phyloP scores from a whole-genome alignment of 2,113 vertebrate genomes.

The Capricornis sumatraensis region DNA sequence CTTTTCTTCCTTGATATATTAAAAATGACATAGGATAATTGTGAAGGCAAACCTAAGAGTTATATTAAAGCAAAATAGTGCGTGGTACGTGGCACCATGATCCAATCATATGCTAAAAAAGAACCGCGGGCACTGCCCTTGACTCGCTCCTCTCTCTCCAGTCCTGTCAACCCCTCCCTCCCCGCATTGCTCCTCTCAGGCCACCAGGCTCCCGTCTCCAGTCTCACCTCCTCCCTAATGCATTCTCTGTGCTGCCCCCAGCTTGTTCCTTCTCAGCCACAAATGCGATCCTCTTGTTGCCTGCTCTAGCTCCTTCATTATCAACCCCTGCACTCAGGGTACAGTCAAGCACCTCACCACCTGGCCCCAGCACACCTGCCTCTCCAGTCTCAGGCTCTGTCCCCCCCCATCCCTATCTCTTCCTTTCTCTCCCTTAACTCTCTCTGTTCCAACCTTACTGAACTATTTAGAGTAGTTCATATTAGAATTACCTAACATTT shows the following conservation, averaged over 20 bases:
- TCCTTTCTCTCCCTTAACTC: background rate
- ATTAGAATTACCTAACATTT: slow-evolving; percentile 4
- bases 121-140: background rate
- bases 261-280: background rate
- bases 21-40: background rate
- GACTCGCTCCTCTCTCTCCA: background rate
- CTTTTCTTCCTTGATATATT: background rate
- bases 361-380: background rate
- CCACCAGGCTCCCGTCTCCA: background rate
- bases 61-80: background rate
- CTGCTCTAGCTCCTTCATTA: background rate
- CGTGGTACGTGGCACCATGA: background rate
- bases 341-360: background rate
- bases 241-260: background rate
- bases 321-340: background rate
- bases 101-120: background rate
- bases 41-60: background rate
- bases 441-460: background rate
- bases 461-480: background rate
- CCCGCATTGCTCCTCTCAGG: background rate
- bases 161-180: background rate
- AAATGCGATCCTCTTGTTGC: background rate
- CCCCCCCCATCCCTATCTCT: background rate
- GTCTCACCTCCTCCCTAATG: background rate
- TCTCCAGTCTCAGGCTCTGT: background rate